Evolutionary conservation across 2,888 invertebrate genomes (phyloP), one percentile per base, ranked within the genome.

Genomic region (Deilephila porcellus): DNA sequence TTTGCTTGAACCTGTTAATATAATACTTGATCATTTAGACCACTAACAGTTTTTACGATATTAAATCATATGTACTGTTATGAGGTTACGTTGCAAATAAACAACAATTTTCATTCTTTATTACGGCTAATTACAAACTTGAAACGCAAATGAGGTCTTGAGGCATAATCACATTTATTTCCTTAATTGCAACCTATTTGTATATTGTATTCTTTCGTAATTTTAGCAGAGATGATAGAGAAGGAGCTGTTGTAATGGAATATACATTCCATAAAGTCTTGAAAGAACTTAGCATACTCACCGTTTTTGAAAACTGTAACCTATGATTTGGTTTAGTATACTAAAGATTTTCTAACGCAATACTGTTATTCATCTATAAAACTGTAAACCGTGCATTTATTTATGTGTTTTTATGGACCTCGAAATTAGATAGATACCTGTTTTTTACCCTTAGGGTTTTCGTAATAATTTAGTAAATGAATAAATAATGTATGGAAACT

Each of bases 41-140:
- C 52, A 11, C 14, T 52, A 52, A 67, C 67, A 52, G 45, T 67
- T 45, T 45, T 64, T 64, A 37, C n/a, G 45, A 45, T 67, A 45
- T 4, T 8, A 20, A 34, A 11, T 14, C 19, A 52, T 45, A 67
- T 45, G 25, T 67, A 67, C 64, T 25, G 64, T 52, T 67, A 67
- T 67, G 37, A 14, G 20, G 14, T 45, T n/a, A 45, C 11, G 1
- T 29, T 45, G 37, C n/a, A 11, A 6, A 11, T 37, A 19, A 5
- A 64, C n/a, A 5, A 37, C n/a, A 20, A 34, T 25, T 8, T 25
- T 59, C 59, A 25, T 60, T 60, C 1, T 7, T 5, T 60, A 60
- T 25, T 60, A 60, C 14, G 1, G 14, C 29, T 60, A 60, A 63
- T 63, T 34, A 34, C n/a, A 19, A 37, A 34, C 32, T 45, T 11